Evolutionary conservation across 2,888 invertebrate genomes (phyloP).

Genomic region (Teleogryllus oceanicus): DNA sequence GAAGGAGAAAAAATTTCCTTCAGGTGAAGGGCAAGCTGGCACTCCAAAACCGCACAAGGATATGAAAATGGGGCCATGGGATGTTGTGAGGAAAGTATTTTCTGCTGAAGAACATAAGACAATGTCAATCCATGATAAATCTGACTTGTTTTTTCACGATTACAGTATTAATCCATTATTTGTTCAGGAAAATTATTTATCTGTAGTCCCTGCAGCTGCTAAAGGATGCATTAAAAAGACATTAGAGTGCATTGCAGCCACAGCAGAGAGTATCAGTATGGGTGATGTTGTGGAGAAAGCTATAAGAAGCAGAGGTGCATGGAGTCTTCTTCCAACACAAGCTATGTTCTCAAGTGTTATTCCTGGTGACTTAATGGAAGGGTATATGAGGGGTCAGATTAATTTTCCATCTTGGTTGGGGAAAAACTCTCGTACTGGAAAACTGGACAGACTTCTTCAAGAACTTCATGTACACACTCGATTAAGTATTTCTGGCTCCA

Average conservation of each 20-base stretch:
- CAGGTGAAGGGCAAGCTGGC: conserved; percentile 55
- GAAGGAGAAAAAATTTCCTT: conserved; percentile 52
- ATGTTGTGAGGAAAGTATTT: conserved; percentile 86
- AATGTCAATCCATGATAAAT: conserved; percentile 77
- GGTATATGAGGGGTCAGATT: conserved; percentile 72
- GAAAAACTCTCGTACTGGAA: conserved; percentile 81
- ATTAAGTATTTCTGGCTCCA: conserved; percentile 74
- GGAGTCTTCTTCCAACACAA: conserved; percentile 83
- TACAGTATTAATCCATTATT: conserved; percentile 95
- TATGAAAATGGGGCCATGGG: conserved; percentile 88
- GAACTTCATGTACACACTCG: conserved; percentile 85
- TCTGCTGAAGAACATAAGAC: conserved; percentile 70
- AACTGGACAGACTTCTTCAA: conserved; percentile 75
- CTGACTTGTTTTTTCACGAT: conserved; percentile 93
- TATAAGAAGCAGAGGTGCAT: conserved; percentile 73
- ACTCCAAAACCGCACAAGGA: conserved; percentile 71
- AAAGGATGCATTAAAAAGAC: conserved; percentile 54
- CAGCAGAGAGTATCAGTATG: conserved; percentile 80
- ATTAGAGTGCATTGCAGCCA: conserved; percentile 66
- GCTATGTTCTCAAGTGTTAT: conserved; percentile 88
- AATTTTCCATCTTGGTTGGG: conserved; percentile 96
- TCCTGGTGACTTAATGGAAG: conserved; percentile 82
- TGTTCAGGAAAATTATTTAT: conserved; percentile 94
- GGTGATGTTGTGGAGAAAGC: conserved; percentile 81
- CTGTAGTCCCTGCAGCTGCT: conserved; percentile 70